Evolutionary conservation across 2,113 vertebrate genomes (phyloP).

Genomic region (Saccopteryx bilineata): DNA sequence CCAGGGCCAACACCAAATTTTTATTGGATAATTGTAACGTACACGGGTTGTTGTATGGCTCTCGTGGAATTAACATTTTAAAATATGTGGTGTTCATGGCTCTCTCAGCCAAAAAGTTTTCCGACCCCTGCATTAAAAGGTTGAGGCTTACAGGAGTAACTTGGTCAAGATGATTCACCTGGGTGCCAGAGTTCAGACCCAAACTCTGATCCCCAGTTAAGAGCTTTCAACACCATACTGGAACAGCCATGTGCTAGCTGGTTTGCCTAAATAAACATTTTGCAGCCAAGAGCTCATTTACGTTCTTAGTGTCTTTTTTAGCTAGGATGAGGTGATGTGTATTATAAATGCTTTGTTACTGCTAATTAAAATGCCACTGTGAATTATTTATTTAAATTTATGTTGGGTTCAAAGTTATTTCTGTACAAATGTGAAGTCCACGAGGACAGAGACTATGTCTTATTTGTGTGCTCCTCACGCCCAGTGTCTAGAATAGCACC

Average conservation of each 20-base stretch:
- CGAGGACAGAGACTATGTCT: not conserved
- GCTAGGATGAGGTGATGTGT: not conserved
- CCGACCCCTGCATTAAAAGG: not conserved
- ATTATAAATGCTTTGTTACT: constrained; percentile 13
- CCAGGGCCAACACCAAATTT: too few relatives aligned
- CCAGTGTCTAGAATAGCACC: constrained; percentile 3
- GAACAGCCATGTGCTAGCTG: not conserved
- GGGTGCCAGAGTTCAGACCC: not conserved
- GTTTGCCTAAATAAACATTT: not conserved
- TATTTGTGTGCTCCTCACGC: not conserved
- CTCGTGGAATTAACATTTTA: too few relatives aligned
- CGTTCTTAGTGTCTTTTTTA: not conserved
- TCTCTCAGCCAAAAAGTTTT: too few relatives aligned
- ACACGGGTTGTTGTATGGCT: too few relatives aligned
- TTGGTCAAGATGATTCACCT: constrained; percentile 16
- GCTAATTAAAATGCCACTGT: constrained; percentile 28
- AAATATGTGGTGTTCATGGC: too few relatives aligned
- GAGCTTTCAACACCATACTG: not conserved
- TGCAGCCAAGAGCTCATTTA: not conserved
- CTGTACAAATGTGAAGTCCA: not conserved
- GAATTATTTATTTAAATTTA: constrained; percentile 40
- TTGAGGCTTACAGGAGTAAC: not conserved
- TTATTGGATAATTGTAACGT: too few relatives aligned
- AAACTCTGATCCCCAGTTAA: not conserved
- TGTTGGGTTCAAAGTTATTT: not conserved